Evolutionary conservation across 2,113 vertebrate genomes (phyloP), one percentile per base, ranked within the genome.

Genomic region (Eubucco bourcierii): DNA sequence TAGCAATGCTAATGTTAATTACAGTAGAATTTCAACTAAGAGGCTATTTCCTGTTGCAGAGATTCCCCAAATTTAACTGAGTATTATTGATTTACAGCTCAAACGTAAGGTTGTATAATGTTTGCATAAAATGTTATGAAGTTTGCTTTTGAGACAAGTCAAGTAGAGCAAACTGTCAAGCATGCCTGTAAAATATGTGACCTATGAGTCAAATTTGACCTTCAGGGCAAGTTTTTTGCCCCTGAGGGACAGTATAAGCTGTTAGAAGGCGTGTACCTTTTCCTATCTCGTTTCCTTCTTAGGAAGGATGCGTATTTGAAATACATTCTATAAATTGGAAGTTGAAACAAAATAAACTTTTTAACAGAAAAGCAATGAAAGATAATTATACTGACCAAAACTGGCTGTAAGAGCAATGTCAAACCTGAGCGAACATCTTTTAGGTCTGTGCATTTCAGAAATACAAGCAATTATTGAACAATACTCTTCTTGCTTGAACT

Each of bases 41-140:
- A 80, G 39, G 34, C 10, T 79, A 3, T 82, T 85, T 94, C 67
- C 68, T 85, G 25, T 82, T 80, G 46, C 41, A 77, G 77, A 41
- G 24, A 7, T 92, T 95, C 50, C 60, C 91, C 64, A 71, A 20
- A 21, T 50, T 93, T 68, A 46, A 73, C 85, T 46, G 44, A 61
- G 33, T 67, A 85, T 93, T 88, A 86, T n/a, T 86, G 85, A 75
- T 91, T 78, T 86, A 60, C 56, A 68, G 18, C 37, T 91, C 59
- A 86, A 80, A 81, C n/a, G 72, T 91, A 55, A 82, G 74, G 39
- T 88, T 93, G 39, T 88, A 78, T 83, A 80, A 80, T 83, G 82
- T 93, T 93, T 90, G 17, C 80, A 88, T 95, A 78, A 94, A 90
- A 87, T 71, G 72, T 90, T 85, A 74, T 4, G 19, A 88, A 91